A percentile compares a stretch with the other conserved stretches of the same genome.
These are phyloP conservation scores for Sander lucioperca DNA, from an alignment of 2,113 vertebrate genomes.

Conservation along the genomic window DNA sequence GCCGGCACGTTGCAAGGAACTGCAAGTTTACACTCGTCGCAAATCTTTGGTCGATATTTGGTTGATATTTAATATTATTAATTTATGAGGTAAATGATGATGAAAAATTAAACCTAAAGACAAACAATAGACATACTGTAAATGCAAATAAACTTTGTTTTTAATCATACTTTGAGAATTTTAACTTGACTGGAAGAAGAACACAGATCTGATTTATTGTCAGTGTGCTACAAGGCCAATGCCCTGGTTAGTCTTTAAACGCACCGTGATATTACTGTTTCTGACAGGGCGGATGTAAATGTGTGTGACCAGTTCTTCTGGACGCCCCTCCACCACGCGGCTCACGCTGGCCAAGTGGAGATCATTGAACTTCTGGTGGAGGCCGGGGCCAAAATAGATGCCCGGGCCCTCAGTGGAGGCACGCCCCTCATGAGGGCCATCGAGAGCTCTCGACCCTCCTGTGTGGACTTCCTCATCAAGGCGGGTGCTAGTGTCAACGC, in stretches of 20 bases:
- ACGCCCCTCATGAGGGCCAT: conserved; percentile 94
- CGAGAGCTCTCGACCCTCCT: conserved; percentile 86
- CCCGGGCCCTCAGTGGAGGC: conserved; percentile 83
- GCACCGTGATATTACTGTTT: not conserved
- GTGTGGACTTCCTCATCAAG: conserved; percentile 90
- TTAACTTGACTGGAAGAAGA: not conserved
- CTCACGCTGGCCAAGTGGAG: conserved; percentile 89
- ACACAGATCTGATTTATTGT: not conserved
- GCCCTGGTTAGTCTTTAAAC: not conserved
- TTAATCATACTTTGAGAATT: not conserved
- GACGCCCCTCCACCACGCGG: conserved; percentile 96
- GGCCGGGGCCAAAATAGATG: conserved; percentile 87
- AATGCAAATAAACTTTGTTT: not conserved
- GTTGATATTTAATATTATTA: not conserved
- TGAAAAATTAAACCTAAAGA: not conserved
- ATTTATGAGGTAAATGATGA: not conserved
- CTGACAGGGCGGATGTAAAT: conserved; percentile 87
- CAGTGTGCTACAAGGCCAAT: not conserved
- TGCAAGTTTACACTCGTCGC: too few relatives aligned
- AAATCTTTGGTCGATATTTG: too few relatives aligned
- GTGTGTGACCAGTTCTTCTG: conserved; percentile 91
- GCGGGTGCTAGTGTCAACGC: conserved; percentile 85
- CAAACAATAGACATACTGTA: too few relatives aligned
- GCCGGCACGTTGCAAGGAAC: too few relatives aligned
- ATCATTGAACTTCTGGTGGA: conserved; percentile 87